Evolutionary conservation across 2,113 vertebrate genomes (phyloP).

Genomic region (Carollia perspicillata): DNA sequence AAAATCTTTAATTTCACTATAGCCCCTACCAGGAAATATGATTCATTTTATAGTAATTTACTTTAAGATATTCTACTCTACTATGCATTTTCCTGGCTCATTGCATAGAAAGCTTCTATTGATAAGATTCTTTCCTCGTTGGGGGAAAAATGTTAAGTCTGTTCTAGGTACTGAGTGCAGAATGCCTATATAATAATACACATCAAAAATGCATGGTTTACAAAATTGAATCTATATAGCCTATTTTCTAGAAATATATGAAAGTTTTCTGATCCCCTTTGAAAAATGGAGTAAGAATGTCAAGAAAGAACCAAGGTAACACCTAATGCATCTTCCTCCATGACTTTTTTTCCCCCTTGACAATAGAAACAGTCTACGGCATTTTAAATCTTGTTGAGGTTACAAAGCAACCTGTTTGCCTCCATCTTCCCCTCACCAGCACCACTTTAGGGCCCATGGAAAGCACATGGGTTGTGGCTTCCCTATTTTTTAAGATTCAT

Average conservation of each 20-base stretch:
- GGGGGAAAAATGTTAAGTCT: not conserved
- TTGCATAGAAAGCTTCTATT: not conserved
- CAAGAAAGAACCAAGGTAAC: not conserved
- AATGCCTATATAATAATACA: not conserved
- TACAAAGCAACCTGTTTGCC: not conserved
- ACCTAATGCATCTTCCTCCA: not conserved
- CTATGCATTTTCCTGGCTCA: not conserved
- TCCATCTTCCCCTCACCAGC: not conserved
- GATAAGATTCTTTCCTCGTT: not conserved
- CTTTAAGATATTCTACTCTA: not conserved
- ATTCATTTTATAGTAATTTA: not conserved
- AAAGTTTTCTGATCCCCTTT: not conserved
- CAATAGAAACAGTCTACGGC: not conserved
- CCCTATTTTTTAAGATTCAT: slow-evolving; percentile 30
- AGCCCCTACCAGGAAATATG: slow-evolving; percentile 11
- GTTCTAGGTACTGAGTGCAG: not conserved
- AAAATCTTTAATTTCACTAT: slow-evolving; percentile 35
- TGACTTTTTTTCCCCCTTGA: not conserved
- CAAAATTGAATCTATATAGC: not conserved
- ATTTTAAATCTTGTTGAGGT: not conserved
- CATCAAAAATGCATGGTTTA: not conserved
- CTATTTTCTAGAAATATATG: not conserved
- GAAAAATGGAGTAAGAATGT: not conserved
- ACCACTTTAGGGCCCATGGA: not conserved
- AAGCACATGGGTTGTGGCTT: not conserved